Percentiles rank a stretch among this genome's conserved stretches.
phyloP scores from a whole-genome alignment of 2,888 invertebrate species.

The Epistrophe eligans region DNA sequence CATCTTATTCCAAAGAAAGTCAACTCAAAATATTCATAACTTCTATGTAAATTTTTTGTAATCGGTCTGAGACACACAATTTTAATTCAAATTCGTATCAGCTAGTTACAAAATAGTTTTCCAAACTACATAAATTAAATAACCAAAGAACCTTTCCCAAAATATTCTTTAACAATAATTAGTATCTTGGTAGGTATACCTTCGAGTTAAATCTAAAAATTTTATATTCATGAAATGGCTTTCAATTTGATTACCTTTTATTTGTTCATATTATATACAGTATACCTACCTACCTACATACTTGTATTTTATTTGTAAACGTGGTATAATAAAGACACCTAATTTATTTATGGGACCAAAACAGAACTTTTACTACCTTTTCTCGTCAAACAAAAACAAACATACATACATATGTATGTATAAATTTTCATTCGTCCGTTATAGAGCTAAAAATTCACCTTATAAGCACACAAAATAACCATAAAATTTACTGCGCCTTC shows the following conservation, averaged over 20 bases:
- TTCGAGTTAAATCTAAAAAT: background rate
- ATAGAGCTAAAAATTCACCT: background rate
- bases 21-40: too few relatives aligned
- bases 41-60: too few relatives aligned
- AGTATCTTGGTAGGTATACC: background rate
- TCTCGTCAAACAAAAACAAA: slow-evolving; percentile 4
- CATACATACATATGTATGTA: background rate
- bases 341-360: slow-evolving; percentile 20
- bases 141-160: background rate
- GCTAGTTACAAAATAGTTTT: too few relatives aligned
- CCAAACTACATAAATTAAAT: background rate
- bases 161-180: background rate
- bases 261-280: too few relatives aligned
- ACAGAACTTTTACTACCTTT: background rate
- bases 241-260: background rate
- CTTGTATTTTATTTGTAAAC: slow-evolving; percentile 6
- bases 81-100: too few relatives aligned
- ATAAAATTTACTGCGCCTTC: slow-evolving; percentile 34
- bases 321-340: slow-evolving; percentile 10
- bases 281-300: background rate
- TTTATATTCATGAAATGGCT: slow-evolving; percentile 18
- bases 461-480: slow-evolving; percentile 17
- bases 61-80: too few relatives aligned
- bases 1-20: too few relatives aligned
- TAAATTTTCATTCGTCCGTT: background rate